These are phyloP conservation scores for Drosophila setifemur DNA, from an alignment of 1,140 invertebrate species.

Conservation along the genomic window DNA sequence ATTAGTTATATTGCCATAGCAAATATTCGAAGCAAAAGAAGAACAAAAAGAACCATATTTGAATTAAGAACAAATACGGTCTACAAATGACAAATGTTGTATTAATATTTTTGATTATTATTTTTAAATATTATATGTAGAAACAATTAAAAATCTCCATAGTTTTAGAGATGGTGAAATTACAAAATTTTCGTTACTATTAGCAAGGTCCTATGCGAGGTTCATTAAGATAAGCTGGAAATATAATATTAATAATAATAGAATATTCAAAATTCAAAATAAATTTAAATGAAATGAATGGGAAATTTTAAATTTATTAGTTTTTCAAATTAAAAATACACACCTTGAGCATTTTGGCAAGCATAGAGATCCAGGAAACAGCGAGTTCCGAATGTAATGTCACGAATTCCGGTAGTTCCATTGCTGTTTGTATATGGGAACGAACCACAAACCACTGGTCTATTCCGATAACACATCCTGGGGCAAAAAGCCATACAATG, in stretches of 20 bases:
- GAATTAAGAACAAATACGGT: no score
- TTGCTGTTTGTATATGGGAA: constrained; percentile 21
- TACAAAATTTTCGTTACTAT: background rate
- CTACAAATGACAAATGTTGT: no score
- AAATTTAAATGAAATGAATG: no score
- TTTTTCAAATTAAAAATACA: background rate
- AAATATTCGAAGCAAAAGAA: no score
- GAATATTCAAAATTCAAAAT: background rate
- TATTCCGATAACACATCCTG: background rate
- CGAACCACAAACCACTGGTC: constrained; percentile 18
- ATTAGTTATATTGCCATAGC: no score
- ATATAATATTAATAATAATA: background rate
- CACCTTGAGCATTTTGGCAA: constrained; percentile 20
- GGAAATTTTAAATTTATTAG: no score
- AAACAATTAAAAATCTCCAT: background rate
- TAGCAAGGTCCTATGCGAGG: constrained; percentile 2
- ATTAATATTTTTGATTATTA: no score
- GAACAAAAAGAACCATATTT: no score
- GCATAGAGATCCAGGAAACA: constrained; percentile 23
- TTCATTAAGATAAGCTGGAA: constrained; percentile 10
- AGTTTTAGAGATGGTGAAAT: background rate
- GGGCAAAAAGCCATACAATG: constrained; percentile 26
- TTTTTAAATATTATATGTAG: background rate
- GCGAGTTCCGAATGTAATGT: constrained; percentile 13
- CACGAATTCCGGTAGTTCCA: background rate